These are phyloP conservation scores for Myotis pilosus DNA, from an alignment of 2,797 vertebrate genomes.

Conservation along the genomic window DNA sequence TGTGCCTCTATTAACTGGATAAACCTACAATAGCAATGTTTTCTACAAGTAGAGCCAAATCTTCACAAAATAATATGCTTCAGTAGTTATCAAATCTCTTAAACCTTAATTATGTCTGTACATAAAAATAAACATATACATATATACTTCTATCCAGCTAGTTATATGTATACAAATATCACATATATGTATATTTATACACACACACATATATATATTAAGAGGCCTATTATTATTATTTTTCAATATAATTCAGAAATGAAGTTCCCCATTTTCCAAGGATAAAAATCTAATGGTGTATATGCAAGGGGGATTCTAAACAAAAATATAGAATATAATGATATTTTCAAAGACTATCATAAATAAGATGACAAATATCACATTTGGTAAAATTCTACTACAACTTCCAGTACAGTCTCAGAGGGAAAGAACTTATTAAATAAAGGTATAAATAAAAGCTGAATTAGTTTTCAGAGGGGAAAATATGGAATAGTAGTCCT, in stretches of 20 bases:
- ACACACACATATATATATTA: too few relatives aligned
- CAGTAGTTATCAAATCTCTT: neutral
- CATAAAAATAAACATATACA: neutral
- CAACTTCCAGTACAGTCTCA: neutral
- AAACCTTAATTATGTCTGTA: neutral
- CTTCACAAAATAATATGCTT: neutral
- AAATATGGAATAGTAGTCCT: neutral
- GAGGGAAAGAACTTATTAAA: constrained; percentile 42
- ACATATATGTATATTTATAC: neutral
- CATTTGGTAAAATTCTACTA: constrained; percentile 36
- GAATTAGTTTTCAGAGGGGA: neutral
- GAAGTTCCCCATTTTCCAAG: neutral
- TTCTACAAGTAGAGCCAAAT: neutral
- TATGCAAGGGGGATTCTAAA: constrained; percentile 37
- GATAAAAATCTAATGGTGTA: neutral
- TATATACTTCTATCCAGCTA: neutral
- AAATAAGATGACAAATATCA: constrained; percentile 41
- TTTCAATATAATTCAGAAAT: constrained; percentile 8
- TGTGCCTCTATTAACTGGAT: neutral
- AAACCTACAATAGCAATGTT: neutral
- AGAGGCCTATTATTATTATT: neutral
- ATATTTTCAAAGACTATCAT: constrained; percentile 36
- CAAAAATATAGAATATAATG: constrained; percentile 35
- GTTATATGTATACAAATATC: neutral
- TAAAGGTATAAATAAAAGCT: constrained; percentile 36